These are phyloP conservation scores for Epsilonema sp. DNA, from an alignment of 2,888 invertebrate genomes.

Conservation along the genomic window DNA sequence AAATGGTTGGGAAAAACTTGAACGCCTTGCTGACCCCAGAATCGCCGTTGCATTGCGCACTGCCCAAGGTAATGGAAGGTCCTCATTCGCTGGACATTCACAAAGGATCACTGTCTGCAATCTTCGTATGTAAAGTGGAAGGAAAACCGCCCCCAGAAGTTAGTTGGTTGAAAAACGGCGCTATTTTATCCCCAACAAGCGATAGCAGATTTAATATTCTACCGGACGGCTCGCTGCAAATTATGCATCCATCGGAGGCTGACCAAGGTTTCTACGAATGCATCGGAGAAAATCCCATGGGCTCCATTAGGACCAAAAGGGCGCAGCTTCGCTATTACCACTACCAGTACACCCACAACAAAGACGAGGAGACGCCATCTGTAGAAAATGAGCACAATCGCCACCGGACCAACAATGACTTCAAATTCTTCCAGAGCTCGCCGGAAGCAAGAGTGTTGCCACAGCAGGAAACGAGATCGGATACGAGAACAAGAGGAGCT, in stretches of 20 bases:
- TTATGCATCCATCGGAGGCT: background rate
- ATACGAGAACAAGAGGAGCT: no score
- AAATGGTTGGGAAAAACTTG: background rate
- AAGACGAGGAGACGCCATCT: no score
- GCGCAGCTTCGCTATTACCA: background rate
- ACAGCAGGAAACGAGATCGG: no score
- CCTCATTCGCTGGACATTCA: background rate
- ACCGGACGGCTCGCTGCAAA: background rate
- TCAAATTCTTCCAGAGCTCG: no score
- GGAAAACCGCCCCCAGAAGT: background rate
- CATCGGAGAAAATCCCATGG: background rate
- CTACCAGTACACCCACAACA: no score
- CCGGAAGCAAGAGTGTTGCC: no score
- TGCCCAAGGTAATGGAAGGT: background rate
- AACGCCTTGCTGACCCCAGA: background rate
- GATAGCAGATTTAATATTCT: no score
- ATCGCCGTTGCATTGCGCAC: background rate
- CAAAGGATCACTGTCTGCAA: background rate
- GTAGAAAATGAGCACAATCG: no score
- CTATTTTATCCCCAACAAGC: no score
- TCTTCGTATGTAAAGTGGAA: background rate
- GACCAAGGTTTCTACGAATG: constrained; percentile 1
- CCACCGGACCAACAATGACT: no score
- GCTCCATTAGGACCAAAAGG: background rate
- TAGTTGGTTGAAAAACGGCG: background rate